phyloP scores from a whole-genome alignment of 92 coral and sea anemone species.

The Isaurus tuberculatus region DNA sequence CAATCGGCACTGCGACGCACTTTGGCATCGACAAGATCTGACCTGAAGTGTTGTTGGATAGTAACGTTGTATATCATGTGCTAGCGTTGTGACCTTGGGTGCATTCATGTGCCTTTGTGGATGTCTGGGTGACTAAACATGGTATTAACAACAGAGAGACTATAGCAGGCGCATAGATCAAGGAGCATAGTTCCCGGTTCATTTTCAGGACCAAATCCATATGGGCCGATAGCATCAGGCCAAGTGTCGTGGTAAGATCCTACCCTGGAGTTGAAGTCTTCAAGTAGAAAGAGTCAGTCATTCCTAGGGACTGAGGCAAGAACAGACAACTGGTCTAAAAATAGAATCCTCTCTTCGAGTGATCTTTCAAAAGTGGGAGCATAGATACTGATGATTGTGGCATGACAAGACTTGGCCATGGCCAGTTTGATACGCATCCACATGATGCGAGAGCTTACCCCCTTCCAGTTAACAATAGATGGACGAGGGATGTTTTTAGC shows the following conservation, averaged over 20 bases:
- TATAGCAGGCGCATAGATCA: constrained; percentile 2
- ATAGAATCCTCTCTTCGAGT: constrained; percentile 2
- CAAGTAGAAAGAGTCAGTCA: background rate
- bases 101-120: too few relatives aligned
- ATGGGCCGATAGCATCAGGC: constrained; percentile 13
- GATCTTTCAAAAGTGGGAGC: background rate
- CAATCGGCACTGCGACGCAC: background rate
- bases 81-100: too few relatives aligned
- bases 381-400: constrained; percentile 1
- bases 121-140: background rate
- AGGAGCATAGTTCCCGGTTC: background rate
- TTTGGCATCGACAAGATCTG: background rate
- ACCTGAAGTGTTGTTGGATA: constrained; percentile 1
- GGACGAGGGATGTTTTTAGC: background rate
- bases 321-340: constrained; percentile 2
- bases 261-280: constrained; percentile 1
- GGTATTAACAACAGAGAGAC: background rate
- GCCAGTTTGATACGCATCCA: background rate
- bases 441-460: background rate
- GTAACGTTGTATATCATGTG: too few relatives aligned
- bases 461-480: too few relatives aligned
- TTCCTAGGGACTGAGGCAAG: background rate
- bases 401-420: background rate
- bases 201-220: background rate
- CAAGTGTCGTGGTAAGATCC: background rate